phyloP scores from a whole-genome alignment of 2,888 invertebrate genomes.

The Rotaria sp. region DNA sequence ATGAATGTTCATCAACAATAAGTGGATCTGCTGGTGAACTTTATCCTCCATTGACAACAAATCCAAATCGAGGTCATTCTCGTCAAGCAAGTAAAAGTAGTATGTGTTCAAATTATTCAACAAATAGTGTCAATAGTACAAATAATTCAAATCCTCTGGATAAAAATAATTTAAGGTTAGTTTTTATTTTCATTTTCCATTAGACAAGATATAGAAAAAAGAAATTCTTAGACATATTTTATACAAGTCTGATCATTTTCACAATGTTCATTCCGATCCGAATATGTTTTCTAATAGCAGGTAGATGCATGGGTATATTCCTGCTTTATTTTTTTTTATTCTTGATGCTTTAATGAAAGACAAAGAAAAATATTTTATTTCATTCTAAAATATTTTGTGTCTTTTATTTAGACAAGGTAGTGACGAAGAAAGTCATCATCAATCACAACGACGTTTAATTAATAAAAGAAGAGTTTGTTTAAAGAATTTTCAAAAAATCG shows the following conservation, averaged over 20 bases:
- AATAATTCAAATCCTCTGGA: not conserved
- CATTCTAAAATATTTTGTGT: not conserved
- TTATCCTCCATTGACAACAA: not conserved
- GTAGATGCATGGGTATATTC: not conserved
- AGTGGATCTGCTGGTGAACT: not conserved
- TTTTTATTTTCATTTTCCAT: not conserved
- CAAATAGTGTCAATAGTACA: not conserved
- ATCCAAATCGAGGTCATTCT: not conserved
- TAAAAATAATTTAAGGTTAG: not conserved
- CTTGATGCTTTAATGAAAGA: not conserved
- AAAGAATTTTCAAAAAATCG: too few species aligned
- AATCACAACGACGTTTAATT: not conserved
- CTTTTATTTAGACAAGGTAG: not conserved
- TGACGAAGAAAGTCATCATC: not conserved
- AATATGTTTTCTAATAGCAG: not conserved
- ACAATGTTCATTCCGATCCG: constrained; percentile 4
- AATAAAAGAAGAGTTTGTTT: not conserved
- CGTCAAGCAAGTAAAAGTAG: constrained; percentile 27
- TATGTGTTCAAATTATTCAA: constrained; percentile 3
- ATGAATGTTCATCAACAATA: not conserved
- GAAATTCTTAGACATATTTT: not conserved
- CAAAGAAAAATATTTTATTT: not conserved
- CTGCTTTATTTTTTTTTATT: not conserved
- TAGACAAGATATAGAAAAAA: too few species aligned
- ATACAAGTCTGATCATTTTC: not conserved